Conservation (phyloP, 1,140 invertebrate species). For the Oreohelix idahoensis region DNA sequence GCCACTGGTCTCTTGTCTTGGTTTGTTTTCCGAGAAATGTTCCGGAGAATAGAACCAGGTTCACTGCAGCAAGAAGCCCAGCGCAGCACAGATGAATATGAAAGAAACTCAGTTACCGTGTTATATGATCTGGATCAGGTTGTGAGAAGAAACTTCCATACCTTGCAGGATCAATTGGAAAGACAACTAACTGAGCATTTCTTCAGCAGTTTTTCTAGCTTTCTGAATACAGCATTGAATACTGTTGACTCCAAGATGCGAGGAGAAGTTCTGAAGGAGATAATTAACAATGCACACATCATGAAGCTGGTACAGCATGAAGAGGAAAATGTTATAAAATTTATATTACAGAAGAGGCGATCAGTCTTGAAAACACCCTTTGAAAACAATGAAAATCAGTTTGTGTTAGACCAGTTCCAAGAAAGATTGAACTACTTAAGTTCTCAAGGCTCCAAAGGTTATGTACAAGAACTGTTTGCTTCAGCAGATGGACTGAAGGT, state of each 20-base stretch:
- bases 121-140: neutral
- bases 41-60: neutral
- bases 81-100: conserved; percentile 32
- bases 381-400: neutral
- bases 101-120: conserved; percentile 5
- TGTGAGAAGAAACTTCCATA: neutral
- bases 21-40: conserved; percentile 11
- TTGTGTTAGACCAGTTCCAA: conserved; percentile 2
- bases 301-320: neutral
- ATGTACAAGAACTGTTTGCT: neutral
- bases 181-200: neutral
- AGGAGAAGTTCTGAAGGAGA: neutral
- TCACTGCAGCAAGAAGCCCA: neutral
- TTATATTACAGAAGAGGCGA: neutral
- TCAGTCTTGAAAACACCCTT: neutral
- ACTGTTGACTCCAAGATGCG: neutral
- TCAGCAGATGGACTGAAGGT: neutral
- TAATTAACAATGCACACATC: no score
- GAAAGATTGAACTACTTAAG: neutral
- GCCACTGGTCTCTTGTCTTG: neutral
- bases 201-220: neutral
- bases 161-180: neutral
- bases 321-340: neutral
- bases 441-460: neutral
- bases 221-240: neutral